These are phyloP conservation scores for Pristionchus japonicus DNA, from an alignment of 2,888 invertebrate genomes.

Conservation along the genomic window DNA sequence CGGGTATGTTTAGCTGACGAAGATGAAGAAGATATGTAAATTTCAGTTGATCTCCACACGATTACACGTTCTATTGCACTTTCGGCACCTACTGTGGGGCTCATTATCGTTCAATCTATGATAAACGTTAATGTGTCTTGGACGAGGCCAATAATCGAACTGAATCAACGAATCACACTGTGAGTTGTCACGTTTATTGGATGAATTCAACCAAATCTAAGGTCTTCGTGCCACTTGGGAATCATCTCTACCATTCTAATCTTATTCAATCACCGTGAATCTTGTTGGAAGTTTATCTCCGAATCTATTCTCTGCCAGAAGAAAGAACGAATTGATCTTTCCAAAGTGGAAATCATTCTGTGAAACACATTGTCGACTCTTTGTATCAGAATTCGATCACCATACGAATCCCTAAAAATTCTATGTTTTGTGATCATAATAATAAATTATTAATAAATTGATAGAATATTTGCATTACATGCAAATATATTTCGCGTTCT, in stretches of 20 bases:
- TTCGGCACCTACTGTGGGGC: not conserved
- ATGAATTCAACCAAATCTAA: not conserved
- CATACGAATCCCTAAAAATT: not conserved
- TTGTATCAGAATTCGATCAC: not conserved
- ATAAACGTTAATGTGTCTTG: not conserved
- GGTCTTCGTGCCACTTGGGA: not conserved
- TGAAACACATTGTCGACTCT: no score
- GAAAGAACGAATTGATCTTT: not conserved
- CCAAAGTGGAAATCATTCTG: not conserved
- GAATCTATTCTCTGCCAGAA: not conserved
- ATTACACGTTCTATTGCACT: not conserved
- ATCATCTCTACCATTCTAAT: not conserved
- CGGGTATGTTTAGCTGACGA: not conserved
- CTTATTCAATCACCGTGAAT: not conserved
- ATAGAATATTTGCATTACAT: no score
- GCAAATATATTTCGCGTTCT: not conserved
- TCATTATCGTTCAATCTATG: not conserved
- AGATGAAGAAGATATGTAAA: not conserved
- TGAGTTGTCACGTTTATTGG: not conserved
- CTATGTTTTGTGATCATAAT: not conserved
- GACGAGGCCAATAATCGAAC: not conserved
- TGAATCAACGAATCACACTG: not conserved
- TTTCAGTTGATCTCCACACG: not conserved
- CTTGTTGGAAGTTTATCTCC: not conserved
- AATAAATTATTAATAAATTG: not conserved